These are phyloP conservation scores for Drosophila sp. DNA, from an alignment of 1,140 invertebrate species.

Conservation along the genomic window DNA sequence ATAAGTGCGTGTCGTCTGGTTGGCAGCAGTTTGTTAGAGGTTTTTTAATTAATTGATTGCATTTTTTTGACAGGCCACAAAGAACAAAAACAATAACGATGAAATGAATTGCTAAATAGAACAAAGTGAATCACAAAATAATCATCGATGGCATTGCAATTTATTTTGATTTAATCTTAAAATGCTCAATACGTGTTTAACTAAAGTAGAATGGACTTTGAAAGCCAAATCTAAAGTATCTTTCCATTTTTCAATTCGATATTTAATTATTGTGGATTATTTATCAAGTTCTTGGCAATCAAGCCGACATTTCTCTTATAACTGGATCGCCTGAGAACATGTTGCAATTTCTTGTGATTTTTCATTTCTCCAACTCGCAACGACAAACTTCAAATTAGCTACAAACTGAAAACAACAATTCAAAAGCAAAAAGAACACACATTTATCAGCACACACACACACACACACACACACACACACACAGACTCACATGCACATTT, in stretches of 20 bases:
- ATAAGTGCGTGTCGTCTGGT: conserved; percentile 27
- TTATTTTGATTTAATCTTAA: conserved; percentile 35
- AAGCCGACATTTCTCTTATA: conserved; percentile 33
- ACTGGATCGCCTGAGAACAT: conserved; percentile 22
- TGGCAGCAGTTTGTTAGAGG: conserved; percentile 39
- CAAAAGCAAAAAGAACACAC: conserved; percentile 37
- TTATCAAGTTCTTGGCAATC: conserved; percentile 5
- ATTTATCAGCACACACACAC: conserved; percentile 23
- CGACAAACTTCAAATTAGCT: conserved; percentile 72
- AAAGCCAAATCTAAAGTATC: neutral
- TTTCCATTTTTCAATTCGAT: neutral
- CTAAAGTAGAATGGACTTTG: neutral
- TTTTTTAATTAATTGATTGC: conserved; percentile 70
- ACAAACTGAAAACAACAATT: conserved; percentile 50
- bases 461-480: conserved; percentile 12
- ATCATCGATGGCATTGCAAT: conserved; percentile 5
- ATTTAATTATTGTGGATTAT: conserved; percentile 16
- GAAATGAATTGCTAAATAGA: conserved; percentile 8
- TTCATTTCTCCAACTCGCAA: conserved; percentile 32
- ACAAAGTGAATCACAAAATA: conserved; percentile 12
- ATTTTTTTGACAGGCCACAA: conserved; percentile 60
- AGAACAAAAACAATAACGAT: conserved; percentile 9
- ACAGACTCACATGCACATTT: neutral
- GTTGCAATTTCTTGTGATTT: conserved; percentile 52
- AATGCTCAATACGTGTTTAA: neutral